A percentile compares a stretch with the other conserved stretches of the same genome.
Conservation (phyloP, 2,113 vertebrate species). For the Alosa alosa region DNA sequence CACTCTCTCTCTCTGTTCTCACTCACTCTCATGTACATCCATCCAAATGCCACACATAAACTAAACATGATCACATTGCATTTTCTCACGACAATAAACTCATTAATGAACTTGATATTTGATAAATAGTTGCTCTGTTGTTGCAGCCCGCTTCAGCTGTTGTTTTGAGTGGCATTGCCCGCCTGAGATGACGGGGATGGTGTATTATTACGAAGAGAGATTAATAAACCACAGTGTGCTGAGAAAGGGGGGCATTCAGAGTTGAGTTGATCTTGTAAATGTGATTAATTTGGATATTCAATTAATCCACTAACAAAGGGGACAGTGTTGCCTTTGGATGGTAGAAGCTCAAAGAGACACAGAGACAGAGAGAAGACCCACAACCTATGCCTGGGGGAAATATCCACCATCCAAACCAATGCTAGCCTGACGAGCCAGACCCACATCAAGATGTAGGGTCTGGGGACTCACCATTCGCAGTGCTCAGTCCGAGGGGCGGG, state of each 20-base stretch:
- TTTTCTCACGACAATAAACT: not conserved
- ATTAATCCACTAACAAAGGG: not conserved
- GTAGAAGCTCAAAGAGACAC: not conserved
- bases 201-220: not conserved
- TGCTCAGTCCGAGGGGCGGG: too few species aligned
- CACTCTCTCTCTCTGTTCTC: not conserved
- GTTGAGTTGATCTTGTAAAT: conserved; percentile 16
- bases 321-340: not conserved
- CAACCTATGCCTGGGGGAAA: too few species aligned
- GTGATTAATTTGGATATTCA: not conserved
- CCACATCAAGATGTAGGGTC: too few species aligned
- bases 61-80: not conserved
- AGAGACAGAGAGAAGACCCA: not conserved
- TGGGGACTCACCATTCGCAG: too few species aligned
- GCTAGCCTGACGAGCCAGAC: too few species aligned
- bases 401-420: too few species aligned
- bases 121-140: not conserved
- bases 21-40: not conserved
- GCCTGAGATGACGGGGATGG: not conserved
- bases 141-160: not conserved
- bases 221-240: not conserved
- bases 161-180: not conserved
- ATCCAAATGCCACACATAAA: not conserved
- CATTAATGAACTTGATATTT: not conserved
- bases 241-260: not conserved